Base-by-base conservation (phyloP, 2,113 vertebrate species). In the Octodon degus region DNA sequence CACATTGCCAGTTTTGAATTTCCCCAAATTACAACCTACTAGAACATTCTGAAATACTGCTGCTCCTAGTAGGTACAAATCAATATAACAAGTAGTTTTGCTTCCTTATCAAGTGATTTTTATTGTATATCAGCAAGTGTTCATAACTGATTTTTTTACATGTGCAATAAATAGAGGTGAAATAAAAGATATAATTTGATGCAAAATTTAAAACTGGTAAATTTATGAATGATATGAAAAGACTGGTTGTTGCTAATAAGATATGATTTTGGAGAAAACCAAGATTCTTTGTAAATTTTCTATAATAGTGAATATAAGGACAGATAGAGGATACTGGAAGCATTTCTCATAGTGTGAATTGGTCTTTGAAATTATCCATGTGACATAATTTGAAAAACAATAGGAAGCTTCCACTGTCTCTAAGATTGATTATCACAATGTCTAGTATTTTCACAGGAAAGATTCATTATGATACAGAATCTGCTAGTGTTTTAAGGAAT, bases 1-100 rank as follows among this genome's bases (percentile, higher is more conserved):
- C 72, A 90, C 47, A 55, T 90, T 95, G 82, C 62, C 62, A 22
- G 67, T 79, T 97, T 92, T 60, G 40, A 67, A 58, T 96, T 95
- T 95, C 94, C 32, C 11, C 79, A 63, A 72, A 34, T 68, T 55
- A 17, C 11, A 47, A 79, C 47, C 50, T 34, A 76, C 72, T 72
- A 83, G 34, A 86, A 4, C 68, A 50, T n/a, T 17, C 50, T 84
- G 14, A 86, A 86, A 93, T 60, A 58, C 74, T 76, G 32, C 19
- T 74, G 6, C 12, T 91, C 20, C n/a, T 76, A 76, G 37, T 8
- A n/a, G 22, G 5, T 74, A 22, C 47, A 43, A 86, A 25, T 94
- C 34, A 68, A 19, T 32, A 13, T 50, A 67, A 80, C 34, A 58
- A 58, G 30, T 82, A 74, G 12, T 34, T 85, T 43, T 90, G 86